Percentiles rank a stretch among this genome's conserved stretches.
phyloP scores from a whole-genome alignment of 2,888 invertebrate genomes.

The Xestia ashworthii region DNA sequence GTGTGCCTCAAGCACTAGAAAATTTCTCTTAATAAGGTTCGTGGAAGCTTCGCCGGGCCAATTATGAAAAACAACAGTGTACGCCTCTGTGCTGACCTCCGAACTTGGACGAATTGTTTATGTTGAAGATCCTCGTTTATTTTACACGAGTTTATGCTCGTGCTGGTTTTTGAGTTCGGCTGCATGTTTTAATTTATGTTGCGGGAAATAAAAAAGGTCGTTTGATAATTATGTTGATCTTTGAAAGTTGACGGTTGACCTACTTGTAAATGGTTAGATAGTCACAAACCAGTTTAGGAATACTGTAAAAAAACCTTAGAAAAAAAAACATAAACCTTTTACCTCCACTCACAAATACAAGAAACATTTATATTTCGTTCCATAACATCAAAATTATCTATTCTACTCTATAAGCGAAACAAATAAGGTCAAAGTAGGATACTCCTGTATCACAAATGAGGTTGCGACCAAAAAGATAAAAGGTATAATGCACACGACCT shows the following conservation, averaged over 20 bases:
- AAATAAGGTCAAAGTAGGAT: slow-evolving; percentile 55
- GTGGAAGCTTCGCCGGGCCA: slow-evolving; percentile 73
- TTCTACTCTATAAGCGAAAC: slow-evolving; percentile 42
- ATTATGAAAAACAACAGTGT: slow-evolving; percentile 80
- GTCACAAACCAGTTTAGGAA: background rate
- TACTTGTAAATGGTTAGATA: background rate
- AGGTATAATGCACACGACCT: slow-evolving; percentile 64
- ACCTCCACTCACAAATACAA: slow-evolving; percentile 28
- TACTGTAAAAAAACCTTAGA: background rate
- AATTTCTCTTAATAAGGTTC: slow-evolving; percentile 77
- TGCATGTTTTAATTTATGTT: slow-evolving; percentile 11
- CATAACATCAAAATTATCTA: slow-evolving; percentile 46
- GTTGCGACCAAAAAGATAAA: slow-evolving; percentile 56
- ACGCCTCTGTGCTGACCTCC: slow-evolving; percentile 34
- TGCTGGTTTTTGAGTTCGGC: slow-evolving; percentile 18
- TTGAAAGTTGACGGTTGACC: background rate
- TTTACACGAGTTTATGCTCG: slow-evolving; percentile 26
- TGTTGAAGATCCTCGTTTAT: slow-evolving; percentile 42
- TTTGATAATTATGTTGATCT: background rate
- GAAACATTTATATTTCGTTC: slow-evolving; percentile 13
- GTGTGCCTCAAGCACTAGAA: slow-evolving; percentile 73
- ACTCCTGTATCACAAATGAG: slow-evolving; percentile 60
- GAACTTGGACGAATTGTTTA: slow-evolving; percentile 52
- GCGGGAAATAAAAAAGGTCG: background rate
- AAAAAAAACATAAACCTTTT: slow-evolving; percentile 9